Conservation (phyloP, 1,140 invertebrate genomes). For the Ips nitidus region DNA sequence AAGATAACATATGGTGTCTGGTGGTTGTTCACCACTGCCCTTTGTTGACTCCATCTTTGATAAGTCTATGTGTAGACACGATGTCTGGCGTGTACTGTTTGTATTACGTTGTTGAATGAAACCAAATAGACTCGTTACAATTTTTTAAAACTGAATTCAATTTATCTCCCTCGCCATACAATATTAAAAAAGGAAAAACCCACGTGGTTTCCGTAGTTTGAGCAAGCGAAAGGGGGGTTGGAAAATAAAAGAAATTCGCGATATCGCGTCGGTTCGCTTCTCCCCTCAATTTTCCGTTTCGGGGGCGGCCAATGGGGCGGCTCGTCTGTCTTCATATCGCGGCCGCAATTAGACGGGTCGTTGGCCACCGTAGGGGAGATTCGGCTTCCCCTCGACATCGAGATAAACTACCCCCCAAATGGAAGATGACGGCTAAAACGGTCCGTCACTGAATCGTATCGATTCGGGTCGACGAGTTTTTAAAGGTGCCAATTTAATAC, state of each 20-base stretch:
- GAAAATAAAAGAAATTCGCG: slow-evolving; percentile 29
- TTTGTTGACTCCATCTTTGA: slow-evolving; percentile 18
- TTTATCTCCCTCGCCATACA: neutral
- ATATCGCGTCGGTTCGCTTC: slow-evolving; percentile 9
- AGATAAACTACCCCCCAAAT: slow-evolving; percentile 43
- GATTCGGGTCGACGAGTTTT: slow-evolving; percentile 6
- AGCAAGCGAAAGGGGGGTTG: neutral
- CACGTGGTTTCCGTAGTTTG: slow-evolving; percentile 12
- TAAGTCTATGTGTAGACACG: slow-evolving; percentile 12
- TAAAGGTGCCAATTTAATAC: slow-evolving; percentile 5
- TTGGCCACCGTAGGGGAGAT: slow-evolving; percentile 53
- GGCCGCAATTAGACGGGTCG: slow-evolving; percentile 66
- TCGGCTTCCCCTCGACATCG: slow-evolving; percentile 33
- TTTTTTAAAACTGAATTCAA: too few relatives aligned
- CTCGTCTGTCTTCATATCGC: slow-evolving; percentile 57
- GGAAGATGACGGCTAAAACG: slow-evolving; percentile 42
- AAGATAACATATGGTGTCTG: slow-evolving; percentile 7
- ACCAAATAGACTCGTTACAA: neutral
- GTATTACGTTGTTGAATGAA: neutral
- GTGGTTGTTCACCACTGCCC: slow-evolving; percentile 12
- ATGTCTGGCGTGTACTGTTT: slow-evolving; percentile 11
- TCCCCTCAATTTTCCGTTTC: slow-evolving; percentile 38
- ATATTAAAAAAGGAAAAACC: slow-evolving; percentile 21
- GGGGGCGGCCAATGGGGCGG: slow-evolving; percentile 41
- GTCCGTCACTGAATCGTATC: slow-evolving; percentile 14